Conservation (phyloP, 2,113 vertebrate species). For the Pandion haliaetus region DNA sequence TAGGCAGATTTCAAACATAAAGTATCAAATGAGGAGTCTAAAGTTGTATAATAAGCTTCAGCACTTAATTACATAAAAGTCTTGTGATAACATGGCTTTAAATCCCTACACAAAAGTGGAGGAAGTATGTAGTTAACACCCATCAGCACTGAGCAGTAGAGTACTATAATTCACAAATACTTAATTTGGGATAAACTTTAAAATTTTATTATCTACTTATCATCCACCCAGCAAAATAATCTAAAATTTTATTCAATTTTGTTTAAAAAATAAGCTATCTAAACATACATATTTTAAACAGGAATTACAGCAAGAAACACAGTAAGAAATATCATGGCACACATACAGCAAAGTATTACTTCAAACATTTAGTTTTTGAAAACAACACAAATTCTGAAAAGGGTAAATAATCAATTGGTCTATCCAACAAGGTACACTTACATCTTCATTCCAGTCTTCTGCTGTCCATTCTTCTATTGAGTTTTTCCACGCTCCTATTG, state of each 20-base stretch:
- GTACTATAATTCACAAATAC: neutral
- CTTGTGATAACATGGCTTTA: neutral
- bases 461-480: constrained; percentile 91
- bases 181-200: neutral
- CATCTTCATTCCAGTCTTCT: constrained; percentile 98
- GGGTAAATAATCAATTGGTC: neutral
- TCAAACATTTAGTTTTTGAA: neutral
- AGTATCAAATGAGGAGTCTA: neutral
- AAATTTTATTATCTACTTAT: neutral
- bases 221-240: neutral
- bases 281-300: neutral
- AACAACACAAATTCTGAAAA: neutral
- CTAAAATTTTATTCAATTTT: neutral
- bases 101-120: neutral
- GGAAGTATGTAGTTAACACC: neutral
- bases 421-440: constrained; percentile 63
- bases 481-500: constrained; percentile 86
- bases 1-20: neutral
- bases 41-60: neutral
- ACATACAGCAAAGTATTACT: neutral
- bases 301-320: neutral
- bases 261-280: neutral
- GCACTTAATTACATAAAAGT: neutral
- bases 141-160: neutral
- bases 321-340: neutral